Base-by-base conservation (phyloP, 2,113 vertebrate genomes). In the Poeciliopsis turrubarensis region DNA sequence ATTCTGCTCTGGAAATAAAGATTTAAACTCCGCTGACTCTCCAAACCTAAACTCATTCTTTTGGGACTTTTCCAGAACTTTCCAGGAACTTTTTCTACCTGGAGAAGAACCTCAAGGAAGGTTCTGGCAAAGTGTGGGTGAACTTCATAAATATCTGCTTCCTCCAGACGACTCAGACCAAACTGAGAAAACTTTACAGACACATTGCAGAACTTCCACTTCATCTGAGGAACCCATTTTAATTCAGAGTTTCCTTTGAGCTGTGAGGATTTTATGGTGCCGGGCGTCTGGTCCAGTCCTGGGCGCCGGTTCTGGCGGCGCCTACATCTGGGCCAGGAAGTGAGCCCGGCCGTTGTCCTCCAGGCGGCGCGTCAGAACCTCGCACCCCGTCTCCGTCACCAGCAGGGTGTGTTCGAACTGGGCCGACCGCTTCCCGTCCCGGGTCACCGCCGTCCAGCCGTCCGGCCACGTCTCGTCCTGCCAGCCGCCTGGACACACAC, bases 401-500 rank as follows among this genome's bases (percentile, higher is more conserved):
- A 99, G 93, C 83, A 99, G 96, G 0, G 98, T 99, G 94, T 99
- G 98, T 81, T 99, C 98, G 29, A 99, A 99, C 93, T 99, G 98
- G 5, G 98, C 97, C 0, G 98, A 99, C n/a, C 97, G 95, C 86
- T 96, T 97, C 17, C 98, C 98, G 0, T 99, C 98, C 81, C 97
- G 92, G 0, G 97, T 99, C 74, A 99, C 97, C 0, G 98, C 98
- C 0, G 98, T 99, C 98, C 98, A 99, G 6, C 97, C 96, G 11
- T 99, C 98, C 0, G 98, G 98, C 98, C 98, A 99, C 0, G 98
- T 99, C 90, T 99, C 98, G 25, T 99, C 98, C 78, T 99, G 98
- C 98, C 98, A 99, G 22, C 97, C 97, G 60, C 98, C 98, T 99
- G 77, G 75, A 7, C 34, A 37, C 34, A 37, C 34, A 37, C 34